Evolutionary conservation across 1,140 invertebrate species (phyloP).

Genomic region (Ceratosolen fusciceps): DNA sequence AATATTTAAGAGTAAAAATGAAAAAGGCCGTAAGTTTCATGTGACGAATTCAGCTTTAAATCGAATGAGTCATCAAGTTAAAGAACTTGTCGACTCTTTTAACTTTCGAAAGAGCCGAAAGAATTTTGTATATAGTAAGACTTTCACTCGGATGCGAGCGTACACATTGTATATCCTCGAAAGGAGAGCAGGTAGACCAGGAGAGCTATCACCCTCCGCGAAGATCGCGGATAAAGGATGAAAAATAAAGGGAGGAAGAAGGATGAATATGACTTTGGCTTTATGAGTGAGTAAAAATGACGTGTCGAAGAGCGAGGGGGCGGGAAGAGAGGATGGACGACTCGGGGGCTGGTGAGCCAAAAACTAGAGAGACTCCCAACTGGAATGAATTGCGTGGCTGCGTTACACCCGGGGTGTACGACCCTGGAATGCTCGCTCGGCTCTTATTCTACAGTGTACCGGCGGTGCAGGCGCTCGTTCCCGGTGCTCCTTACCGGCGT

Average conservation of each 20-base stretch:
- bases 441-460: slow-evolving; percentile 26
- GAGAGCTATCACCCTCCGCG: neutral
- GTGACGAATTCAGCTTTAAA: no score
- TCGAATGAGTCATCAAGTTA: no score
- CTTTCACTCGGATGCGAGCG: neutral
- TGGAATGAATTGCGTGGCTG: slow-evolving; percentile 1
- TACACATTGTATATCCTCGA: neutral
- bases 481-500: no score
- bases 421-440: neutral
- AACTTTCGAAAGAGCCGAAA: no score
- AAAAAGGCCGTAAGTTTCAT: no score
- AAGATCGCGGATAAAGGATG: neutral
- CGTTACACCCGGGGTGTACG: slow-evolving; percentile 9
- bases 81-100: no score
- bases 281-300: slow-evolving; percentile 1
- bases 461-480: no score
- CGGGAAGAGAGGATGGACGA: no score
- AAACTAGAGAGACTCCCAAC: neutral
- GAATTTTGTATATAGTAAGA: no score
- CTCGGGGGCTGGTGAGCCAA: neutral
- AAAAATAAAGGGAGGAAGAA: neutral
- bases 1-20: no score
- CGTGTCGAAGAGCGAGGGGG: neutral
- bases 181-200: neutral
- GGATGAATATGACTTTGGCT: neutral